Evolutionary conservation across 2,113 vertebrate species (phyloP), one percentile per base, ranked within the genome.

Genomic region (Mus spicilegus): DNA sequence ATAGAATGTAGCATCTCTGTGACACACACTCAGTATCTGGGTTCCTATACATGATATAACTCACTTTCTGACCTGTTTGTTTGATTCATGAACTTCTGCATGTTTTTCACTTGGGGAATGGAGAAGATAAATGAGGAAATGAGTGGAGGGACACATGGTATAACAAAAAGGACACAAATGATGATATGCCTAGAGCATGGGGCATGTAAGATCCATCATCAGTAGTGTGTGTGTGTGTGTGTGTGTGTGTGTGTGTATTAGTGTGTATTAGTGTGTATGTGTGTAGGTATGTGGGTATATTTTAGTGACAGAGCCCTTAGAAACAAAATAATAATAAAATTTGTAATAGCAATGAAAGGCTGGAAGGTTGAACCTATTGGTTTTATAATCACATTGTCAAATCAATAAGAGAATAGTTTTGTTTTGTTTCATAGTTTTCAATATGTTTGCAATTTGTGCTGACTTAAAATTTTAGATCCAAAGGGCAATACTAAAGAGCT

Each of bases 321-420:
- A 26, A 89, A 12, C 58, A 61, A 39, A 54, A 76, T 46, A 26
- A 85, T 93, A 51, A 26, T 67, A 13, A 90, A 73, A 80, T 91
- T 87, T 88, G 22, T 72, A 58, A 75, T 82, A 58, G 54, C 84
- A 95, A 81, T 49, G 39, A 65, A 92, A 96, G 26, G 1, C 63
- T 56, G 36, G 70, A 94, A 96, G 20, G 2, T 82, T 73, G 9
- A 93, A 78, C 22, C 72, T 3, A 69, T 33, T 61, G 39, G 51
- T 84, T 54, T 54, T 73, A 26, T 56, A 78, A 5, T 70, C 16
- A 56, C 1, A 19, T 42, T 4, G 75, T 81, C 30, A 91, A 97
- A 89, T 63, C 77, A 63, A 95, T 88, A 92, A n/a, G 49, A 92
- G 42, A 90, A 81, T 76, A 26, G 1, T 16, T 78, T 61, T 73